Evolutionary conservation across 2,888 invertebrate species (phyloP).

Genomic region (Troides aeacus): DNA sequence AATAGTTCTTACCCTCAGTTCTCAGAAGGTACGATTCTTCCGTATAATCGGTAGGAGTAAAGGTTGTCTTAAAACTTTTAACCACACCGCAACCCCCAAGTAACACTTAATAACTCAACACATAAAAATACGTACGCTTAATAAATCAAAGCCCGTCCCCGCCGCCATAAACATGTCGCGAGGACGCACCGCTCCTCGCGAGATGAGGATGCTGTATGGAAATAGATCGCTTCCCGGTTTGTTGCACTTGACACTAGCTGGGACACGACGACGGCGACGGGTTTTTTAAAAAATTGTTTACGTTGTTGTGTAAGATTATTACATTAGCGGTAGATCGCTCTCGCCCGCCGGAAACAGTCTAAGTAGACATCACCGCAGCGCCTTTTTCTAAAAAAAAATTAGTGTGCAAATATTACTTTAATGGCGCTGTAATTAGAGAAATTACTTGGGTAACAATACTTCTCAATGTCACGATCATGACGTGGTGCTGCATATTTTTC

Average conservation of each 20-base stretch:
- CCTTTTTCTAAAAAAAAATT: too few species aligned
- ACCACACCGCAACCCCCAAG: not conserved
- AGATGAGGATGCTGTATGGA: conserved; percentile 31
- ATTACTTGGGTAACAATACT: too few species aligned
- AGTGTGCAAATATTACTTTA: too few species aligned
- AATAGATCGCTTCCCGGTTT: conserved; percentile 46
- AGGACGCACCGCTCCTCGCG: not conserved
- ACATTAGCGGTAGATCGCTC: not conserved
- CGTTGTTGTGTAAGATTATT: not conserved
- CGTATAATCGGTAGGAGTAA: too few species aligned
- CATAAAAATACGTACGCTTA: conserved; percentile 15
- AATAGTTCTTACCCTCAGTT: too few species aligned
- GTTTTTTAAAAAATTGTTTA: conserved; percentile 10
- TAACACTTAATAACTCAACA: conserved; percentile 10
- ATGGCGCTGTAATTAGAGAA: too few species aligned
- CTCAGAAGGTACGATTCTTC: too few species aligned
- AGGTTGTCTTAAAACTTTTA: too few species aligned
- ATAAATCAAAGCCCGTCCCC: conserved; percentile 15
- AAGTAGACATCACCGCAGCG: too few species aligned
- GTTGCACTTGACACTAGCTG: conserved; percentile 26
- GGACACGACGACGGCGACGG: not conserved
- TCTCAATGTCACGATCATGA: too few species aligned
- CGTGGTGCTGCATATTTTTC: too few species aligned
- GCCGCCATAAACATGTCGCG: conserved; percentile 20
- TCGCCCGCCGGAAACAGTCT: not conserved